Conservation (phyloP, 2,797 vertebrate genomes). For the Acanthopagrus latus region DNA sequence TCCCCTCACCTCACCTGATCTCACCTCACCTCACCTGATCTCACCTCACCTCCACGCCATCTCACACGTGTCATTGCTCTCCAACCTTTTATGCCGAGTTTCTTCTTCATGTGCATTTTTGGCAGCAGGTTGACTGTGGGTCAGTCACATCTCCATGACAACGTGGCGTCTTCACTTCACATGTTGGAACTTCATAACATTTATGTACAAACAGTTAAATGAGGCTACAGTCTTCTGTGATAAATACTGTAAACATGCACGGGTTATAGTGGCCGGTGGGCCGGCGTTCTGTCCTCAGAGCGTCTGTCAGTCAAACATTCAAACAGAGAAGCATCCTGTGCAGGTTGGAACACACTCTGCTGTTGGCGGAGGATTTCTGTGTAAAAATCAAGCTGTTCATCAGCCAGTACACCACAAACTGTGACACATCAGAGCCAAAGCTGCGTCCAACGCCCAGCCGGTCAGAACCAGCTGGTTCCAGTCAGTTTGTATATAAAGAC, state of each 20-base stretch:
- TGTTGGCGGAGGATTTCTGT: conserved; percentile 41
- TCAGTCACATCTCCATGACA: conserved; percentile 10
- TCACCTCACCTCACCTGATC: conserved; percentile 10
- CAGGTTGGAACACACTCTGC: conserved; percentile 14
- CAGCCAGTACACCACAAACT: neutral
- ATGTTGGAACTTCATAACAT: neutral
- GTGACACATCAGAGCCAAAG: neutral
- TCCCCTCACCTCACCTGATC: too few species aligned
- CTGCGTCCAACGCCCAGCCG: neutral
- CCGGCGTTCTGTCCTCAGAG: conserved; percentile 31
- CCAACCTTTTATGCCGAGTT: neutral
- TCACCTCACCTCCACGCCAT: conserved; percentile 11
- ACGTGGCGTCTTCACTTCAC: too few species aligned
- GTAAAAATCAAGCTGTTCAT: neutral
- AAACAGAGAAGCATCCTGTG: conserved; percentile 2
- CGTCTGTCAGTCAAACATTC: neutral
- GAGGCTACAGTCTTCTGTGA: conserved; percentile 45
- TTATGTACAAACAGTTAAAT: conserved; percentile 61
- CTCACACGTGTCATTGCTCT: neutral
- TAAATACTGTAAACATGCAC: conserved; percentile 80
- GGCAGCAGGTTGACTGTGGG: neutral
- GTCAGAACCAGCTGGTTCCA: neutral
- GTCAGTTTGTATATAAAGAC: too few species aligned
- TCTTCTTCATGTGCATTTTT: conserved; percentile 13
- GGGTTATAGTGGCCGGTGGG: conserved; percentile 32